These are phyloP conservation scores for Rousettus madagascariensis DNA, from an alignment of 2,797 vertebrate genomes.

Conservation along the genomic window DNA sequence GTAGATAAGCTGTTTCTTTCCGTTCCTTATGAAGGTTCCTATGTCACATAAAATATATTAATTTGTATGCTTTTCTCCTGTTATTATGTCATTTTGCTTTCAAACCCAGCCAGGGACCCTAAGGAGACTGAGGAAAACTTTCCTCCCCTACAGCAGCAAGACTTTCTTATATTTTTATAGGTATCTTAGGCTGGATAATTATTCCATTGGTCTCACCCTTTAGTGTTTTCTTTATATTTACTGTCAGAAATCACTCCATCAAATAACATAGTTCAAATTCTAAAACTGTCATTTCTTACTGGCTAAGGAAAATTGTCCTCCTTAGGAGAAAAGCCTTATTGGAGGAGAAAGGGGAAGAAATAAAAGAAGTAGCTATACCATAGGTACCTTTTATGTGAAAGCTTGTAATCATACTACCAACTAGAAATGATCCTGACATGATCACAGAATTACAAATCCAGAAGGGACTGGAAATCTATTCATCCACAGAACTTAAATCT, in stretches of 20 bases:
- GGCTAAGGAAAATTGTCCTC: not conserved
- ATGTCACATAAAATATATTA: not conserved
- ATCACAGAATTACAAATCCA: not conserved
- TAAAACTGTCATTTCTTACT: not conserved
- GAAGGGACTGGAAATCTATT: not conserved
- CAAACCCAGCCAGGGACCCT: not conserved
- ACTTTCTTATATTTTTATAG: not conserved
- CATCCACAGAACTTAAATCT: not conserved
- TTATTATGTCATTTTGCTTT: not conserved
- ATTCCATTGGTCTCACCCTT: not conserved
- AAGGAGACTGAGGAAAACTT: not conserved
- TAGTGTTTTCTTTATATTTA: not conserved
- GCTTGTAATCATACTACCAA: not conserved
- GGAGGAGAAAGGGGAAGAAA: not conserved
- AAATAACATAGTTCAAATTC: not conserved
- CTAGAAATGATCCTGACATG: not conserved
- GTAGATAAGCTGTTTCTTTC: not conserved
- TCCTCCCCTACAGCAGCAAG: not conserved
- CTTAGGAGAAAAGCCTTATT: not conserved
- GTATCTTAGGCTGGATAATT: not conserved
- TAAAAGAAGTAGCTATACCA: not conserved
- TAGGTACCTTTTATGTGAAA: not conserved
- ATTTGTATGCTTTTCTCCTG: not conserved
- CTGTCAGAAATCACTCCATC: not conserved
- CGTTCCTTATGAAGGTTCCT: not conserved